A percentile compares a stretch with the other conserved stretches of the same genome.
Evolutionary conservation across 1,140 invertebrate genomes (phyloP).

Genomic region (Diorhabda elongata): DNA sequence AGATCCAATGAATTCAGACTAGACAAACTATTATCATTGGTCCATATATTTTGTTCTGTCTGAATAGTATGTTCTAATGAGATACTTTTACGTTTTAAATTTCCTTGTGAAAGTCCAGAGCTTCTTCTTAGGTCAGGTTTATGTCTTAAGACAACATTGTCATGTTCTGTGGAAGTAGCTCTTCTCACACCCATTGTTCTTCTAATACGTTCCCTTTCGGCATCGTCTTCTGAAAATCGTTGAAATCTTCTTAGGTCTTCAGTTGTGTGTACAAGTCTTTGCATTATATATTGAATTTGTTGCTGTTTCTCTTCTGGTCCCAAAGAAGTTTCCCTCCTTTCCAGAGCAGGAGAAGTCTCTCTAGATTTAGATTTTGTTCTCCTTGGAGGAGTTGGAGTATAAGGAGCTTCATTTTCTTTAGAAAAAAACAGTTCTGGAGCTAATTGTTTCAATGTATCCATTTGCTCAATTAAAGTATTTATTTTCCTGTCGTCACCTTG

Average conservation of each 20-base stretch:
- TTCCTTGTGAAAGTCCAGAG: constrained; percentile 42
- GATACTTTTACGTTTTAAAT: constrained; percentile 66
- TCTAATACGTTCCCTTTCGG: constrained; percentile 48
- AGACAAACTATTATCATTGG: constrained; percentile 71
- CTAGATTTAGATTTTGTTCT: constrained; percentile 56
- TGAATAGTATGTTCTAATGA: constrained; percentile 69
- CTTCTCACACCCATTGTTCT: constrained; percentile 46
- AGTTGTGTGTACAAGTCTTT: constrained; percentile 51
- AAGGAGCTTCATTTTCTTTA: constrained; percentile 38
- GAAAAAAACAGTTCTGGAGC: constrained; percentile 59
- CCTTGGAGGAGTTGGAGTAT: constrained; percentile 56
- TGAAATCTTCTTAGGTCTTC: constrained; percentile 52
- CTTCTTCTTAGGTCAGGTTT: constrained; percentile 48
- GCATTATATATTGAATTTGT: constrained; percentile 45
- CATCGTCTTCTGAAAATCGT: constrained; percentile 49
- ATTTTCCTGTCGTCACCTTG: constrained; percentile 61
- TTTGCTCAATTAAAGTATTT: constrained; percentile 67
- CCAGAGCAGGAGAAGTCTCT: constrained; percentile 57
- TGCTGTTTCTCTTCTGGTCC: constrained; percentile 38
- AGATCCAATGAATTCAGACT: constrained; percentile 74
- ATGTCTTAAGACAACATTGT: constrained; percentile 32
- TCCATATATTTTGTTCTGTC: constrained; percentile 59
- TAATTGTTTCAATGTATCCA: constrained; percentile 70
- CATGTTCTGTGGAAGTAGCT: constrained; percentile 50
- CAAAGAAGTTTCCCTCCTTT: constrained; percentile 44